phyloP scores from a whole-genome alignment of 2,888 invertebrate genomes.

The Gymnoscelis rufifasciata region DNA sequence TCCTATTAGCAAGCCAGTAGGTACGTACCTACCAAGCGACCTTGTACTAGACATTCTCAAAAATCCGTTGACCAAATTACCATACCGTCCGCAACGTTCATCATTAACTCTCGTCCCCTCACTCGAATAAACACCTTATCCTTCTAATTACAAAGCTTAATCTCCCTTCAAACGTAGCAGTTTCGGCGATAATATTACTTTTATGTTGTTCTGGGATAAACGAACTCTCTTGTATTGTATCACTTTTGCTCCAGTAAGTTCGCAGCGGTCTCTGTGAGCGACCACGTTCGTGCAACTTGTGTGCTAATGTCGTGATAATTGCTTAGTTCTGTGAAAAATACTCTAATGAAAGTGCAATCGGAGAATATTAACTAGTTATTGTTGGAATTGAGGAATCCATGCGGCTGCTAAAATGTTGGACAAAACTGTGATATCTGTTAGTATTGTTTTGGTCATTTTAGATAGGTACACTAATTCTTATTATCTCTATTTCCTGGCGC shows the following conservation, averaged over 20 bases:
- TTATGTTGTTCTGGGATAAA: conserved; percentile 39
- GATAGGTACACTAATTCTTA: background rate
- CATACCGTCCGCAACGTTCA: conserved; percentile 34
- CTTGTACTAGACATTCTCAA: conserved; percentile 47
- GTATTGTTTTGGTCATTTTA: conserved; percentile 12
- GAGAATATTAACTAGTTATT: conserved; percentile 6
- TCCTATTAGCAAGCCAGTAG: conserved; percentile 36
- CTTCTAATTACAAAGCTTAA: conserved; percentile 17
- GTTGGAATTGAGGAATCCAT: conserved; percentile 2
- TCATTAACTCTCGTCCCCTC: conserved; percentile 16
- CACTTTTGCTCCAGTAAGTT: conserved; percentile 42
- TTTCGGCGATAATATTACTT: conserved; percentile 30
- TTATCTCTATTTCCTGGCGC: conserved; percentile 1
- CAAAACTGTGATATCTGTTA: conserved; percentile 31
- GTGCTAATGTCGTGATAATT: conserved; percentile 36
- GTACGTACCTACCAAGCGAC: too few species aligned
- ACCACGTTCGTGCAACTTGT: conserved; percentile 43
- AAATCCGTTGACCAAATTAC: conserved; percentile 56
- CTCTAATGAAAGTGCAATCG: conserved; percentile 20
- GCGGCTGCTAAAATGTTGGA: conserved; percentile 28
- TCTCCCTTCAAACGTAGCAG: conserved; percentile 18
- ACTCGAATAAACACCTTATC: conserved; percentile 27
- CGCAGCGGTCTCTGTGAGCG: conserved; percentile 47
- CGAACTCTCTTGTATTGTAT: conserved; percentile 30
- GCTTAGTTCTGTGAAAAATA: conserved; percentile 34